Evolutionary conservation across 1,140 invertebrate genomes (phyloP).

Genomic region (Dinothrombium tinctorium): DNA sequence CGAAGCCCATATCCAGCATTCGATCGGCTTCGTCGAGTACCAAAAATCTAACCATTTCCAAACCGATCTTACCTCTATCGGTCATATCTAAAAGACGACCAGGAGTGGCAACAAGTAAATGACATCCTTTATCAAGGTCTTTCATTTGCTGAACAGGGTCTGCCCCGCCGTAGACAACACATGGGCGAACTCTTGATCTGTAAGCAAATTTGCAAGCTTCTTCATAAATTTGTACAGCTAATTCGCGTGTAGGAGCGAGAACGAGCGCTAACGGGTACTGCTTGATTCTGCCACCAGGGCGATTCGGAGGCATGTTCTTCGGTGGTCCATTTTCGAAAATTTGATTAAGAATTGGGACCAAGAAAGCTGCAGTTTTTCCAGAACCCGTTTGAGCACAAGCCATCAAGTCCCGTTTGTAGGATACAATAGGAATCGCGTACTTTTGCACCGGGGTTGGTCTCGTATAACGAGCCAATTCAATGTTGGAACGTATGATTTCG

Average conservation of each 20-base stretch:
- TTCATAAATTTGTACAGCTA: constrained; percentile 98
- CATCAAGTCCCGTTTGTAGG: constrained; percentile 62
- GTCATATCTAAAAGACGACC: constrained; percentile 73
- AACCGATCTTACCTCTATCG: constrained; percentile 36
- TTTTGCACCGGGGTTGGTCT: constrained; percentile 86
- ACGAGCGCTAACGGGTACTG: constrained; percentile 26
- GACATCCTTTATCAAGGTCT: constrained; percentile 31
- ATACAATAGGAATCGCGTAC: constrained; percentile 56
- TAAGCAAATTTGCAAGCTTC: constrained; percentile 90
- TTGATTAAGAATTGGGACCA: constrained; percentile 61
- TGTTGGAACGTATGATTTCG: constrained; percentile 35
- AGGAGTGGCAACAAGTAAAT: constrained; percentile 80
- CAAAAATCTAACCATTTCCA: constrained; percentile 14
- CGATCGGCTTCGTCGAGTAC: constrained; percentile 32
- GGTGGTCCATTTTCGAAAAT: constrained; percentile 28
- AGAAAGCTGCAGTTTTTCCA: constrained; percentile 83
- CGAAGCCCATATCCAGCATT: constrained; percentile 34
- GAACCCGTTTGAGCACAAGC: constrained; percentile 88
- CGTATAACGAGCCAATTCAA: constrained; percentile 50
- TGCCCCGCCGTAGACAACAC: constrained; percentile 83
- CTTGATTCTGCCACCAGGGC: not conserved
- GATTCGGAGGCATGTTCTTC: not conserved
- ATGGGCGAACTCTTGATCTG: constrained; percentile 45
- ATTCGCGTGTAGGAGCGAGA: constrained; percentile 87
- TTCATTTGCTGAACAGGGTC: constrained; percentile 44